Evolutionary conservation across 1,140 invertebrate species (phyloP).

Genomic region (Tigriopus japonicus): DNA sequence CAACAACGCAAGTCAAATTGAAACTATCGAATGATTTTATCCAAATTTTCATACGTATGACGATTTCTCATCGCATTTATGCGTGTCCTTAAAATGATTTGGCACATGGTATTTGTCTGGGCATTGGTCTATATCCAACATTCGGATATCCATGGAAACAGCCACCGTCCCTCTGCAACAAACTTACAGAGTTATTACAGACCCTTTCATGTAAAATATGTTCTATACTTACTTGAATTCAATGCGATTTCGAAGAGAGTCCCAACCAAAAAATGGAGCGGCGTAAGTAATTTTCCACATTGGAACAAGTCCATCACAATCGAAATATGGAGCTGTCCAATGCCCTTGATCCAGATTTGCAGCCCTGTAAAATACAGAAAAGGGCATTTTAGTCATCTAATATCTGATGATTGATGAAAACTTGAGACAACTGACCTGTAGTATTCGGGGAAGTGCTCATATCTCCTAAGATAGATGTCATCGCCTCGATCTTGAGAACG

Average conservation of each 20-base stretch:
- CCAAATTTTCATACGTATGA: conserved; percentile 60
- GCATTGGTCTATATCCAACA: conserved; percentile 88
- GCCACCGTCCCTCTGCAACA: conserved; percentile 68
- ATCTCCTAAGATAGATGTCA: conserved; percentile 43
- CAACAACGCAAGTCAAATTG: too few relatives aligned
- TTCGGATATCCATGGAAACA: conserved; percentile 71
- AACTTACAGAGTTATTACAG: conserved; percentile 18
- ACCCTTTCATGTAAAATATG: neutral
- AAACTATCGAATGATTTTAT: neutral
- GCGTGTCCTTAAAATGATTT: conserved; percentile 86
- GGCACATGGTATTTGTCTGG: conserved; percentile 64
- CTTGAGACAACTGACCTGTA: conserved; percentile 42
- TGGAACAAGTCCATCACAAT: conserved; percentile 69
- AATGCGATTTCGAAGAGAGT: conserved; percentile 66
- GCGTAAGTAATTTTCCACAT: conserved; percentile 92
- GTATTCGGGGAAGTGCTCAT: conserved; percentile 70
- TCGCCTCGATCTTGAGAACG: conserved; percentile 62
- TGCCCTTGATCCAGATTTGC: conserved; percentile 68
- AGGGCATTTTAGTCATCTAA: conserved; percentile 8
- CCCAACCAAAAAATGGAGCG: conserved; percentile 90
- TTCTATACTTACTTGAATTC: conserved; percentile 66
- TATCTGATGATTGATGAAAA: conserved; percentile 1
- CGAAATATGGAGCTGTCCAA: conserved; percentile 83
- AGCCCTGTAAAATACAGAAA: conserved; percentile 34
- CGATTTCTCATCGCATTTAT: conserved; percentile 75